Percentiles rank a stretch among this genome's conserved stretches.
phyloP scores from a whole-genome alignment of 1,140 invertebrate species.

The Sycobia sp. region DNA sequence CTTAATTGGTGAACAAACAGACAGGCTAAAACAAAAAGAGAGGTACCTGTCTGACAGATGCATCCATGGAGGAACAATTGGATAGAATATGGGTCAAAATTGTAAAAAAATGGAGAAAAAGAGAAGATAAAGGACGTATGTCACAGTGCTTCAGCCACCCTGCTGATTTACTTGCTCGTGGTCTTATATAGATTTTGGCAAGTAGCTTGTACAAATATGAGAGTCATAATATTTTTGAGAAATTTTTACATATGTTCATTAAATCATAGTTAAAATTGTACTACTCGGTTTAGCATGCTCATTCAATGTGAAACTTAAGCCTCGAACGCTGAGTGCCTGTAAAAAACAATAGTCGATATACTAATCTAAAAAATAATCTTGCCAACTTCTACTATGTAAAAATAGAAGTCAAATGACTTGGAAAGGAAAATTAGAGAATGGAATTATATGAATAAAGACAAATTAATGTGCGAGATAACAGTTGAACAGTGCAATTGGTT shows the following conservation, averaged over 20 bases:
- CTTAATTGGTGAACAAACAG: slow-evolving; percentile 3
- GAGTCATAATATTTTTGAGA: too few relatives aligned
- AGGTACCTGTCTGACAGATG: slow-evolving; percentile 28
- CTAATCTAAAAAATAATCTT: too few relatives aligned
- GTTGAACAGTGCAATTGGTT: slow-evolving; percentile 54
- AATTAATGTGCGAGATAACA: slow-evolving; percentile 31
- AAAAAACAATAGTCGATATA: too few relatives aligned
- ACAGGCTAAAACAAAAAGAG: slow-evolving; percentile 15
- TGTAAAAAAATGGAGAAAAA: slow-evolving; percentile 30
- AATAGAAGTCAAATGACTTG: not conserved
- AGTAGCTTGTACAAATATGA: not conserved
- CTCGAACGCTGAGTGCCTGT: too few relatives aligned
- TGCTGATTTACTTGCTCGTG: slow-evolving; percentile 54
- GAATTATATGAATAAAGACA: not conserved
- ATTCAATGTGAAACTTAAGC: too few relatives aligned
- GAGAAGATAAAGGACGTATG: slow-evolving; percentile 30
- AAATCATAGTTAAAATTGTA: too few relatives aligned
- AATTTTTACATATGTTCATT: too few relatives aligned
- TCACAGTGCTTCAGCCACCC: slow-evolving; percentile 52
- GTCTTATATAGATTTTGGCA: slow-evolving; percentile 40
- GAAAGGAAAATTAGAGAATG: not conserved
- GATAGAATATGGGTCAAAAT: slow-evolving; percentile 20
- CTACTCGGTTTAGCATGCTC: too few relatives aligned
- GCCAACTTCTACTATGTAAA: not conserved
- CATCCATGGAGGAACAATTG: slow-evolving; percentile 22